Percentiles rank a stretch among this genome's conserved stretches.
Conservation (phyloP, 2,888 invertebrate species). For the Agonum fuliginosum region DNA sequence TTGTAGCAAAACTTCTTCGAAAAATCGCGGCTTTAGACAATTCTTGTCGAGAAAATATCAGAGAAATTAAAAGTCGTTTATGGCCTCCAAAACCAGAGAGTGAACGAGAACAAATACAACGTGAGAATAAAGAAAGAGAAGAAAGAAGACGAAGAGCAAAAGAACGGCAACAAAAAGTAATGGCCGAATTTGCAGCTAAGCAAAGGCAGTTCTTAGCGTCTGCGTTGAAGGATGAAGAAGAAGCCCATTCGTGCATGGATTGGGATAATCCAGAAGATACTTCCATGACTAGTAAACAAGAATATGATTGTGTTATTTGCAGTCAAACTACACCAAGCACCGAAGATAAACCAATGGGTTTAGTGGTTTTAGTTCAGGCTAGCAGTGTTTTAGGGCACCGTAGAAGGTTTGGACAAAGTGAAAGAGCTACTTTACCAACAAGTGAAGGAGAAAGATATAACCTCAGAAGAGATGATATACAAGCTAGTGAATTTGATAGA, state of each 20-base stretch:
- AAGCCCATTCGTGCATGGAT: constrained; percentile 75
- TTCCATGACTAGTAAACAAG: constrained; percentile 75
- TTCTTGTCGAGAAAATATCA: constrained; percentile 81
- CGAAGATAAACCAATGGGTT: constrained; percentile 88
- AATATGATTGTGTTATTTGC: constrained; percentile 97
- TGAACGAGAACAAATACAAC: constrained; percentile 82
- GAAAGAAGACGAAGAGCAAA: constrained; percentile 89
- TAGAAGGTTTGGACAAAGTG: constrained; percentile 73
- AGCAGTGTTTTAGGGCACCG: constrained; percentile 92
- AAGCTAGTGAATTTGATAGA: constrained; percentile 85
- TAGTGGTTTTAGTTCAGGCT: constrained; percentile 91
- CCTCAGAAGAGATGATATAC: constrained; percentile 78
- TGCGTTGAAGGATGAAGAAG: constrained; percentile 78
- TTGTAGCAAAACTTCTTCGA: constrained; percentile 86
- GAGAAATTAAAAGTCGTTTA: constrained; percentile 81
- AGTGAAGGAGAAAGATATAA: constrained; percentile 79
- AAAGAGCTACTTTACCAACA: constrained; percentile 78
- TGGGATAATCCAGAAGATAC: constrained; percentile 69
- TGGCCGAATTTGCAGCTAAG: constrained; percentile 93
- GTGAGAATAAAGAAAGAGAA: constrained; percentile 85
- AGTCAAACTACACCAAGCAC: constrained; percentile 92
- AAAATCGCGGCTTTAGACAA: constrained; percentile 84
- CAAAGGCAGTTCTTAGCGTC: constrained; percentile 94
- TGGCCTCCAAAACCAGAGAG: constrained; percentile 90
- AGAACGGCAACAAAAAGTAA: constrained; percentile 92